Evolutionary conservation across 2,113 vertebrate species (phyloP), one percentile per base, ranked within the genome.

Genomic region (Xyrauchen texanus): DNA sequence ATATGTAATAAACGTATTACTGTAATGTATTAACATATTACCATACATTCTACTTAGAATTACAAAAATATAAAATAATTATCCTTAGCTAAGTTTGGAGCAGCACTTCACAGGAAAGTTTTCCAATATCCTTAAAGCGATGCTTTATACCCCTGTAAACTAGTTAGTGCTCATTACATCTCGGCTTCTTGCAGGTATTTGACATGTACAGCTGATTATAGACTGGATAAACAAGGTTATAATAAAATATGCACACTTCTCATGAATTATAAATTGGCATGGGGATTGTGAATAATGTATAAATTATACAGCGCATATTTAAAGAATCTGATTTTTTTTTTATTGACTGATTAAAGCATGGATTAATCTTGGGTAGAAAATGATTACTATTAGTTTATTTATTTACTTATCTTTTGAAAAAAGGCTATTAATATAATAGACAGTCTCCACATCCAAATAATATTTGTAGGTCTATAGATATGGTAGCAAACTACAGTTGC

Each of bases 241-340:
- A 89, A 90, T 86, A 86, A 90, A 91, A 89, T 85, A 88, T 68
- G 67, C 84, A 85, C 61, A 70, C 77, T 82, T 78, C 58, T 57
- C 7, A 84, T 93, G 87, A 92, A 93, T 93, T 81, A 92, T 92
- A 87, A 78, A 93, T 86, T 51, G 68, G 44, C 77, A 0, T 4
- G 83, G 87, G 8, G 80, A 87, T 91, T 90, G 91, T 92, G 88
- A 93, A 92, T 92, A 83, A 92, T 92, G 88, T 77, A 91, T 90
- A 90, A 86, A 88, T 90, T 89, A 92, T 88, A 88, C 81, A 85
- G 79, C 21, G 63, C 88, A 93, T 94, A 91, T 90, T 88, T 92
- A 93, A 93, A 93, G 92, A 91, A 93, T 91, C 87, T 80, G 84
- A 91, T n/a, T n/a, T 90, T 91, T 89, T 90, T 87, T 92, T n/a